Conservation (phyloP, 2,113 vertebrate genomes). For the Pygoscelis antarcticus region DNA sequence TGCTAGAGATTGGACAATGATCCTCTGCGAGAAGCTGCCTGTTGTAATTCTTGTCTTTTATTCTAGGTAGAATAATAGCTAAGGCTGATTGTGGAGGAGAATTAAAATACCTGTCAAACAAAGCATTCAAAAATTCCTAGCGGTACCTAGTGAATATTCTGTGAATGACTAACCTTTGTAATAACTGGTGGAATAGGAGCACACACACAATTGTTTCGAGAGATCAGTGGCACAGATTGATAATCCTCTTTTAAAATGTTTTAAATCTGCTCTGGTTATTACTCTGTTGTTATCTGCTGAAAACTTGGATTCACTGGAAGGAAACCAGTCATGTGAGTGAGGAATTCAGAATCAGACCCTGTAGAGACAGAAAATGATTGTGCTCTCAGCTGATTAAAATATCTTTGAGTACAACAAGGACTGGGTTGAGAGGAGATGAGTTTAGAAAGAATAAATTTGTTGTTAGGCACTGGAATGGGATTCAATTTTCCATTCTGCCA, state of each 20-base stretch:
- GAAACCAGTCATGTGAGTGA: not conserved
- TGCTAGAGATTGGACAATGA: conserved; percentile 20
- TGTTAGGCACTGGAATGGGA: not conserved
- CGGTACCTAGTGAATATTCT: not conserved
- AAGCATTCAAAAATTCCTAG: not conserved
- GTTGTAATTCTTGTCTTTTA: not conserved
- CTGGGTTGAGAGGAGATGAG: not conserved
- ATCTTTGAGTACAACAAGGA: not conserved
- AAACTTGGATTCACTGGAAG: not conserved
- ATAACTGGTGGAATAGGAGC: not conserved
- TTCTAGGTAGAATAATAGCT: not conserved
- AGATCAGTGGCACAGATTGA: not conserved
- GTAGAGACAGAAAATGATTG: conserved; percentile 6
- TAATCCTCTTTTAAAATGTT: not conserved
- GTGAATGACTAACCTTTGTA: conserved; percentile 4
- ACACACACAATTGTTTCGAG: not conserved
- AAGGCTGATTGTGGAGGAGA: not conserved
- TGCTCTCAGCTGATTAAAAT: conserved; percentile 23
- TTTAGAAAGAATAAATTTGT: conserved; percentile 32
- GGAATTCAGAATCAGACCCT: not conserved
- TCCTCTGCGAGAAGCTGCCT: conserved; percentile 6
- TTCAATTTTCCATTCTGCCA: conserved; percentile 36
- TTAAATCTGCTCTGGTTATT: conserved; percentile 23
- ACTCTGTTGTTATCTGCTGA: not conserved
- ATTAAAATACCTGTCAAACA: not conserved